phyloP scores from a whole-genome alignment of 2,797 vertebrate species.

The Tokudaia muenninki region DNA sequence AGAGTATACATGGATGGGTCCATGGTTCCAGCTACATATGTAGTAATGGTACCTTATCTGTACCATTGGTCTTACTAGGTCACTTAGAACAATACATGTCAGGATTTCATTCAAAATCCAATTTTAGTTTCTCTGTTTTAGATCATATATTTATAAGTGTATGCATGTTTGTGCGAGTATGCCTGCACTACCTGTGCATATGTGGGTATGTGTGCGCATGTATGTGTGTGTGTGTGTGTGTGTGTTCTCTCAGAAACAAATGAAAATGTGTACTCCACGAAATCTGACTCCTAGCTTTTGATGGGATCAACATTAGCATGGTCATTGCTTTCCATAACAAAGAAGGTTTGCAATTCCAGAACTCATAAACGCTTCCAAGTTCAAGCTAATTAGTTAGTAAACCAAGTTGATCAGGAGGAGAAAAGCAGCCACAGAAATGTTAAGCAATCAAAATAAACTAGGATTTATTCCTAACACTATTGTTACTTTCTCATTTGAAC shows the following conservation, averaged over 20 bases:
- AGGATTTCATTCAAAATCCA: slow-evolving; percentile 73
- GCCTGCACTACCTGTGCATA: background rate
- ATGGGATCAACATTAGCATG: slow-evolving; percentile 56
- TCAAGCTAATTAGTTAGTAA: slow-evolving; percentile 79
- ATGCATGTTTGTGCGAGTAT: background rate
- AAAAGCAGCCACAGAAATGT: slow-evolving; percentile 74
- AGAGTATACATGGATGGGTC: background rate
- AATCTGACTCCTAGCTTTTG: slow-evolving; percentile 65
- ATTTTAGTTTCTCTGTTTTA: slow-evolving; percentile 64
- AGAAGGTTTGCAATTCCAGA: slow-evolving; percentile 75
- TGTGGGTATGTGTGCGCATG: background rate
- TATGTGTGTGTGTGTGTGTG: background rate
- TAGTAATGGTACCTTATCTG: background rate
- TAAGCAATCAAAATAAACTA: slow-evolving; percentile 77
- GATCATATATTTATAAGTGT: background rate
- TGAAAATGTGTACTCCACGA: slow-evolving; percentile 43
- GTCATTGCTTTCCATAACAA: slow-evolving; percentile 76
- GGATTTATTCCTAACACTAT: slow-evolving; percentile 65
- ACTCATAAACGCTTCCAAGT: slow-evolving; percentile 76
- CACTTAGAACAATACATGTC: slow-evolving; percentile 41
- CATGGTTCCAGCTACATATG: background rate
- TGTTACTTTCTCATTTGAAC: slow-evolving; percentile 68
- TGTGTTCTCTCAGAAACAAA: slow-evolving; percentile 60
- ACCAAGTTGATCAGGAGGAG: slow-evolving; percentile 63
- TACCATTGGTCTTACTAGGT: background rate